Evolutionary conservation across 53 echinoderm and acorn worm species (phyloP), one percentile per base, ranked within the genome.

Genomic region (Echinarachnius parma): DNA sequence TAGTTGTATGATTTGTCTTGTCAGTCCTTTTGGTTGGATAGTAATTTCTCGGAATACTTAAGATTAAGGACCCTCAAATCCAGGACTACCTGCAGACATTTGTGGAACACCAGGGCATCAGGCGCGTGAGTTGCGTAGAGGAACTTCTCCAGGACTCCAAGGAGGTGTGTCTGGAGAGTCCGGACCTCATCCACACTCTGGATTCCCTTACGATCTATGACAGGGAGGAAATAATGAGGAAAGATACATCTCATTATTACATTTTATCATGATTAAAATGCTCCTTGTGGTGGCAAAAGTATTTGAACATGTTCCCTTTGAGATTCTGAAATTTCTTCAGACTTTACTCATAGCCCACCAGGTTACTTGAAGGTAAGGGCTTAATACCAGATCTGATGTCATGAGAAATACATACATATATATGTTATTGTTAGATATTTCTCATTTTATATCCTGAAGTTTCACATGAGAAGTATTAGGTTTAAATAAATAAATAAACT

Each of bases 41-140:
- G 78, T 15, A 93, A 77, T 19, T 79, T 91, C 64, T 96, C 96
- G 4, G 96, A 84, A 62, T 96, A 87, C 19, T 79, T 87, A 14
- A 70, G 79, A 59, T 87, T 96, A 20, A 96, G 75, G 47, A 75
- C 88, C 14, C 96, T 81, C 25, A 96, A 77, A 35, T 91, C 96
- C 2, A 87, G 64, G 56, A 96, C 82, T n/a, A 90, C 87, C 39
- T 90, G 87, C 14, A 96, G 86, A 63, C 90, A 87, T 26, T 81
- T 74, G 31, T 91, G 87, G 77, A 96, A 96, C 48, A 90, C 82
- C 3, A 90, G 80, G 29, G 76, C 77, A 35, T 96, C 91, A 1
- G 87, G 81, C 46, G 85, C 79, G 39, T 96, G 96, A n/a, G 83
- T 96, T 1, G 81, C 88, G 59, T 91, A 90, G 59, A 96, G 76